phyloP scores from a whole-genome alignment of 2,797 vertebrate species.

The Strix occidentalis region DNA sequence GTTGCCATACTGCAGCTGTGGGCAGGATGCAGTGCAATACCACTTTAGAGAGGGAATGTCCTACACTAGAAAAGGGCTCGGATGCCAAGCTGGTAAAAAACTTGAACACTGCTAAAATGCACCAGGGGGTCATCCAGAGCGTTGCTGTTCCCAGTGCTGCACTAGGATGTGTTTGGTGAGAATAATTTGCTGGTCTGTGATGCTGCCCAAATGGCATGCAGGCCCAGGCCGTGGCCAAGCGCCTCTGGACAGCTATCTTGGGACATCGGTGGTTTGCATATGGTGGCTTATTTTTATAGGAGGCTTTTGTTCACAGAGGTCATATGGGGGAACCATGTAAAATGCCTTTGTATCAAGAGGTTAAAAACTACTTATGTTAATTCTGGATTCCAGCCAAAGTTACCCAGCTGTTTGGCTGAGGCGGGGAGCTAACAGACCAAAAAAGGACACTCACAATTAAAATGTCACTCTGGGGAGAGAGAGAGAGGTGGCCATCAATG shows the following conservation, averaged over 20 bases:
- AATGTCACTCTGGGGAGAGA: not conserved
- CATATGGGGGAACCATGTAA: not conserved
- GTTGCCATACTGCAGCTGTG: fast-evolving
- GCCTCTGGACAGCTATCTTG: not conserved
- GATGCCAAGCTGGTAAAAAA: not conserved
- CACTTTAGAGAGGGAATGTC: not conserved
- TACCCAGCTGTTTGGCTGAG: conserved; percentile 15
- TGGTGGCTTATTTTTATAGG: not conserved
- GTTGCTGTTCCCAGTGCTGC: not conserved
- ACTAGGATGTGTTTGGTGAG: not conserved
- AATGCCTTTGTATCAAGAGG: not conserved
- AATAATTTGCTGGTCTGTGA: not conserved
- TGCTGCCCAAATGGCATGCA: not conserved
- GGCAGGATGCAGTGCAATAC: not conserved
- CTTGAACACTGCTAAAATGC: not conserved
- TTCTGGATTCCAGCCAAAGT: conserved; percentile 10
- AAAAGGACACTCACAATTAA: not conserved
- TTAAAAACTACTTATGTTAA: conserved; percentile 18
- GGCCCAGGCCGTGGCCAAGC: not conserved
- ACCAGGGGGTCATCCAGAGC: fast-evolving
- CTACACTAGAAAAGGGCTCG: not conserved
- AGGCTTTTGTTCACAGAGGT: not conserved
- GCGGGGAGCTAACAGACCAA: not conserved
- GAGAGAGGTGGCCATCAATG: not conserved
- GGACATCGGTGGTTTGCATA: fast-evolving